Base-by-base conservation (phyloP, 2,797 vertebrate species). In the Darevskia mixta region DNA sequence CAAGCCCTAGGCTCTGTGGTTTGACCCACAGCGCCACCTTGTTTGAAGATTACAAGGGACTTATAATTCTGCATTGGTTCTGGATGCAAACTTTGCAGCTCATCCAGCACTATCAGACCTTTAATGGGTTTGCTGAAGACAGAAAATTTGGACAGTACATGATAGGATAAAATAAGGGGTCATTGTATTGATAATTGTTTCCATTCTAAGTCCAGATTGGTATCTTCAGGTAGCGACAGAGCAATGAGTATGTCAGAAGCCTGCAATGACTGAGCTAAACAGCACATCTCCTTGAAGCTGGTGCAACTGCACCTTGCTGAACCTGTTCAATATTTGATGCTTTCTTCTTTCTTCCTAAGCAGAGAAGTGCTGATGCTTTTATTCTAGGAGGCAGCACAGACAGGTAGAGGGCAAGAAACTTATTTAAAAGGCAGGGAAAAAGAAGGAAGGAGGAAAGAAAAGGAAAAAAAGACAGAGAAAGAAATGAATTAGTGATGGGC, bases 381-480 rank as follows among this genome's bases (percentile, higher is more conserved):
- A 83, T 67, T 82, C 43, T 10, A 72, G 82, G n/a, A 55, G 72
- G 43, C 4, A 1, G 49, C 55, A 45, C 55, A 87, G 27, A 73
- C 86, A 87, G 79, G 69, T 76, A 75, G 83, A 89, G 41, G 58
- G 78, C 83, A 85, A 81, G 71, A 17, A 81, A 69, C 32, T 38
- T 49, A 85, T 89, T 85, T 76, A 15, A 69, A 77, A 58, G 69
- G 71, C 27, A 86, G n/a, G 76, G 49, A 67, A 81, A 20, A n/a
- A 55, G 67, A 38, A 38, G 38, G 41, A 32, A 38, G 55, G 35
- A 55, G 49, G 8, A 23, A 45, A 77, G 84, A 45, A 58, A 69
- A 88, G 82, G 35, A 92, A 92, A 76, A 80, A 91, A 90, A 91
- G 86, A 82, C 79, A 83, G 69, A 23, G 32, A 80, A 93, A 88